Evolutionary conservation across 2,113 vertebrate genomes (phyloP), one percentile per base, ranked within the genome.

Genomic region (Eolophus roseicapilla): DNA sequence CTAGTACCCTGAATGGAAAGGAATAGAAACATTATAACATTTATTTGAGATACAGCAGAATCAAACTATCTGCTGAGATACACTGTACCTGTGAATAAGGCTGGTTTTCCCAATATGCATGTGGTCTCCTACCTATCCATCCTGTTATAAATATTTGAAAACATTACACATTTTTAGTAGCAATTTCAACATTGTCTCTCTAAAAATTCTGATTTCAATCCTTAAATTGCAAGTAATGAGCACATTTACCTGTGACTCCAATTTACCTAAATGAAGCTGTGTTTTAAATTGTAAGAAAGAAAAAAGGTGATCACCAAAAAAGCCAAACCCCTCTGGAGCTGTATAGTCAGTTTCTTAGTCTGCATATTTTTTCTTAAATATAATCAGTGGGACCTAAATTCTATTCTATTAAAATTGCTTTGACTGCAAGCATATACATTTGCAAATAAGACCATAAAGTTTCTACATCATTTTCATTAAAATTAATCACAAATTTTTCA

Each of bases 71-170:
- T 80, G 60, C 60, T 88, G 35, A 85, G 35, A 63, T 47, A 24
- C 6, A 94, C 63, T 37, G 0, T 97, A 99, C 99, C 99, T 99
- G 94, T 99, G 98, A 86, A 99, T 99, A 82, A 99, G 98, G 94
- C 99, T 99, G 37, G 99, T 99, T 95, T 99, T 99, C 21, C 99
- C 99, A 85, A 99, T 99, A 55, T 98, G 98, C 35, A 99, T 59
- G 57, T n/a, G 96, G 82, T 99, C 99, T 47, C 99, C 99, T 39
- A 99, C 98, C 25, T 98, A 91, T 98, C 98, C 93, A 99, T 96
- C 89, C 98, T 98, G 97, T 93, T 63, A 78, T 5, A 96, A 86
- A 95, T 27, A 96, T 74, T 86, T 84, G 46, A 90, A 92, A 91
- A 91, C 41, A 57, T 62, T 49, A 67, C 19, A 74, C 33, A 8